Conservation (phyloP, 2,113 vertebrate species). For the Myodes glareolus region DNA sequence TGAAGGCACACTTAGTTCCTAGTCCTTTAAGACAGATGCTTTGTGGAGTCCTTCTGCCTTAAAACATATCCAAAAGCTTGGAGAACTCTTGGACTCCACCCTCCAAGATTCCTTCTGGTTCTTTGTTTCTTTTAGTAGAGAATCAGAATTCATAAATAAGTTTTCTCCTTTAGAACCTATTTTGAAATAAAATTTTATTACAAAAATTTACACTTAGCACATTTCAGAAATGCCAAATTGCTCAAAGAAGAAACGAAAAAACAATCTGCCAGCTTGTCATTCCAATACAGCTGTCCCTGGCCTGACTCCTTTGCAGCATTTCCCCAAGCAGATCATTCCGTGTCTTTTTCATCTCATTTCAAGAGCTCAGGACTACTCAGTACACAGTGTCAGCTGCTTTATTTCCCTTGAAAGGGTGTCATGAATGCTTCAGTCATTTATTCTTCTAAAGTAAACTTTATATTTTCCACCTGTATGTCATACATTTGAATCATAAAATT, state of each 20-base stretch:
- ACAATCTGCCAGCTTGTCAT: not conserved
- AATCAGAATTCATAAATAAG: constrained; percentile 14
- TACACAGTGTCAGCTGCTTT: not conserved
- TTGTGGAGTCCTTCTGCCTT: not conserved
- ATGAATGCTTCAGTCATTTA: constrained; percentile 3
- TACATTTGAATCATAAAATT: constrained; percentile 52
- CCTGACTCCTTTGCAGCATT: constrained; percentile 7
- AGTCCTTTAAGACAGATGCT: not conserved
- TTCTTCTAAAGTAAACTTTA: constrained; percentile 33
- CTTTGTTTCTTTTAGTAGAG: not conserved
- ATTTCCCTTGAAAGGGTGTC: constrained; percentile 2
- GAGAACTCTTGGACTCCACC: not conserved
- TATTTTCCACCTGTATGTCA: constrained; percentile 44
- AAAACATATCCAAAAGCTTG: not conserved
- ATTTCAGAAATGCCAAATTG: constrained; percentile 3
- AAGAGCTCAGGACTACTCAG: not conserved
- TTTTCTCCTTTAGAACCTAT: not conserved
- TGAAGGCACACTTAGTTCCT: not conserved
- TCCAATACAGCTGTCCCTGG: not conserved
- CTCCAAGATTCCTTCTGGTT: not conserved
- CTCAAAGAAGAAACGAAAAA: not conserved
- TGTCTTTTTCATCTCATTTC: constrained; percentile 23
- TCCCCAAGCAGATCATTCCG: not conserved
- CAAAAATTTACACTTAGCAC: not conserved
- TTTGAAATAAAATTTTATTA: constrained; percentile 51